Percentiles rank a stretch among this genome's conserved stretches.
Conservation (phyloP, 2,797 vertebrate genomes). For the Jordanella pulchra region DNA sequence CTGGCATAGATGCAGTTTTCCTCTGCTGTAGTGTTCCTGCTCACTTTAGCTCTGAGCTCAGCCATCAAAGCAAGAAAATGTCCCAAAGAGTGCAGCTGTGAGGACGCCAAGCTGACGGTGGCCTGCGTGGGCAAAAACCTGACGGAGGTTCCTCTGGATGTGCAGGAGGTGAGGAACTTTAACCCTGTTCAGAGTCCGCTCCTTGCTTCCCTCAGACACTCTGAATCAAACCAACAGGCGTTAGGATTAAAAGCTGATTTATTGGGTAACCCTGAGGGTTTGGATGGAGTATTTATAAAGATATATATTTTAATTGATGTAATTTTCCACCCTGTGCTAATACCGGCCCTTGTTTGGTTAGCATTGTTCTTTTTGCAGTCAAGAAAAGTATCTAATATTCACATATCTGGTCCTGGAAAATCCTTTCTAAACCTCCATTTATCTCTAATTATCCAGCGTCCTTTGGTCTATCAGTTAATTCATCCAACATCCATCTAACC, state of each 20-base stretch:
- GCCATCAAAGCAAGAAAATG: slow-evolving; percentile 61
- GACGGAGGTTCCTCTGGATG: slow-evolving; percentile 72
- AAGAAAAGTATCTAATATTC: not conserved
- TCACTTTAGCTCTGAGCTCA: slow-evolving; percentile 33
- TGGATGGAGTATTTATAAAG: not conserved
- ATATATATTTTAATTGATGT: not conserved
- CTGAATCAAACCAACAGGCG: not conserved
- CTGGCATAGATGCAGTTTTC: slow-evolving; percentile 55
- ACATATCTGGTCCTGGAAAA: not conserved
- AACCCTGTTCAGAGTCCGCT: not conserved
- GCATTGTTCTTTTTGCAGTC: not conserved
- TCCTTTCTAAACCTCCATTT: not conserved
- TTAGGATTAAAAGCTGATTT: not conserved
- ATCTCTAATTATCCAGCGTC: too few species aligned
- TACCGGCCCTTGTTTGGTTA: not conserved
- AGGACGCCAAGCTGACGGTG: slow-evolving; percentile 77
- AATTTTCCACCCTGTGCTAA: not conserved
- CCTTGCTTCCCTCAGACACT: not conserved
- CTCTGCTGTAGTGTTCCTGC: slow-evolving; percentile 28
- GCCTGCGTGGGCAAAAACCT: slow-evolving; percentile 83
- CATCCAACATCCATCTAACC: not conserved
- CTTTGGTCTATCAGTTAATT: not conserved
- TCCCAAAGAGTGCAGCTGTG: slow-evolving; percentile 83
- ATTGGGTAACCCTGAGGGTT: not conserved
- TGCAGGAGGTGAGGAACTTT: slow-evolving; percentile 83